phyloP scores from a whole-genome alignment of 2,797 vertebrate genomes.

The Falco columbarius region DNA sequence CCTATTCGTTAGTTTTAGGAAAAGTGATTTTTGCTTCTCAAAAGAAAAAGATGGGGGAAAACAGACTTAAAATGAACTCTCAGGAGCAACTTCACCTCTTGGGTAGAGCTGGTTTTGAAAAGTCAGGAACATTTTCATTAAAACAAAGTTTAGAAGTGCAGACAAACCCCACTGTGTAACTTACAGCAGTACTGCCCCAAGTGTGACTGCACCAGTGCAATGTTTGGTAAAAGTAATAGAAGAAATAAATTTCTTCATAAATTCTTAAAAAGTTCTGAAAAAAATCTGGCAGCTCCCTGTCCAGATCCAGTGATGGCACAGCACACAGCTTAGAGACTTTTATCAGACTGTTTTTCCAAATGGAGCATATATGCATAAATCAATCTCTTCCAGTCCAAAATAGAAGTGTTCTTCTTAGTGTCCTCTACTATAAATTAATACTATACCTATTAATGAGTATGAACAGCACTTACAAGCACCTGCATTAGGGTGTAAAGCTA shows the following conservation, averaged over 20 bases:
- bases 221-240: neutral
- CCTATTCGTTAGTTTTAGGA: neutral
- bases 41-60: neutral
- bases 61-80: neutral
- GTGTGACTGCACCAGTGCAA: accelerated
- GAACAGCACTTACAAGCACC: neutral
- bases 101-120: neutral
- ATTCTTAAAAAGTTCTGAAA: neutral
- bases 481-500: neutral
- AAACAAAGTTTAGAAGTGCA: neutral
- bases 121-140: neutral
- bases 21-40: neutral
- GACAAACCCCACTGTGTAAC: neutral
- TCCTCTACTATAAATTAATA: neutral
- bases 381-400: neutral
- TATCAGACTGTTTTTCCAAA: neutral
- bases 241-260: neutral
- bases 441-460: neutral
- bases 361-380: neutral
- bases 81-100: neutral
- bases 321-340: neutral
- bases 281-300: neutral
- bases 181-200: neutral
- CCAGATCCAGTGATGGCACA: neutral
- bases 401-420: neutral